Percentiles rank a stretch among this genome's conserved stretches.
Evolutionary conservation across 2,797 vertebrate genomes (phyloP).

Genomic region (Hoplostethus atlanticus): DNA sequence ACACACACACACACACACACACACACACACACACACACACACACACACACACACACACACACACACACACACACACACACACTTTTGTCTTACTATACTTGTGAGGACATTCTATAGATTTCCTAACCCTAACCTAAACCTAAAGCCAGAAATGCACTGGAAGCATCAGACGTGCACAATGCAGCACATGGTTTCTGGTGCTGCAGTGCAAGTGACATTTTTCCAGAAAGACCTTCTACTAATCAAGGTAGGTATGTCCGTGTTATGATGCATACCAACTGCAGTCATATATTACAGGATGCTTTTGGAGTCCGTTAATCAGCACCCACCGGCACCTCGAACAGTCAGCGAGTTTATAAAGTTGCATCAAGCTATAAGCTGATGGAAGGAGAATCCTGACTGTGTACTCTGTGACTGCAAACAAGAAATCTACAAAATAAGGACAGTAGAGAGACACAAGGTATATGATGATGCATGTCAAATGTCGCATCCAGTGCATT

Average conservation of each 20-base stretch:
- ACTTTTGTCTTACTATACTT: conserved; percentile 23
- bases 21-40: conserved; percentile 38
- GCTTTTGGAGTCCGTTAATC: neutral
- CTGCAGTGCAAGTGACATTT: conserved; percentile 18
- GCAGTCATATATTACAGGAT: conserved; percentile 32
- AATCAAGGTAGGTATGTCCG: neutral
- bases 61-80: conserved; percentile 39
- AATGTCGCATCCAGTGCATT: neutral
- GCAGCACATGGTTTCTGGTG: conserved; percentile 17
- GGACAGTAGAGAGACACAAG: neutral
- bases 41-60: conserved; percentile 39
- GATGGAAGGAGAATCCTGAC: neutral
- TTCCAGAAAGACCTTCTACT: conserved; percentile 10
- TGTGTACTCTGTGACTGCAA: conserved; percentile 26
- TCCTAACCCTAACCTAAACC: conserved; percentile 24
- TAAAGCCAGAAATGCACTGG: conserved; percentile 40
- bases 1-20: conserved; percentile 32
- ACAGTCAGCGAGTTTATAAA: too few species aligned
- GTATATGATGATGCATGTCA: conserved; percentile 16
- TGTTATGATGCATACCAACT: conserved; percentile 31
- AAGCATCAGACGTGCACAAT: conserved; percentile 1
- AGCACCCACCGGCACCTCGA: conserved; percentile 23
- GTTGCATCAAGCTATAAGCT: neutral
- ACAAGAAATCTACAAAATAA: conserved; percentile 6
- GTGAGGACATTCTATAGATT: conserved; percentile 47